Evolutionary conservation across 2,797 vertebrate species (phyloP), one percentile per base, ranked within the genome.

Genomic region (Hylomyscus alleni): DNA sequence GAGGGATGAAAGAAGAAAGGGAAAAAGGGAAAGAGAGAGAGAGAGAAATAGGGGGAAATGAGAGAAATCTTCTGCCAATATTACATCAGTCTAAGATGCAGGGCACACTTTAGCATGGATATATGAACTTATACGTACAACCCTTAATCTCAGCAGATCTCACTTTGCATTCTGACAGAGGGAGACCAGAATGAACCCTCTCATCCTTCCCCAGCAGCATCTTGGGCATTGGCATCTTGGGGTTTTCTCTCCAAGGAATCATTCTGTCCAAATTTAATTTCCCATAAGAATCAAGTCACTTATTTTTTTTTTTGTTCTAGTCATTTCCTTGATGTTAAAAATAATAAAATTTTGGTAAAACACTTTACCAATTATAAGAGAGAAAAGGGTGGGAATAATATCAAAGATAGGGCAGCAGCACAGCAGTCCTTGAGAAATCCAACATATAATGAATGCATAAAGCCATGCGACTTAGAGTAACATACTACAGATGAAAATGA

Each of bases 241-340:
- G 34, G 44, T 87, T 24, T 26, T 86, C 85, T 73, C 85, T 40
- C 85, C n/a, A 87, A 87, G 85, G 85, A 73, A 73, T 87, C 34
- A 56, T 56, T 72, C 34, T 87, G 67, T 87, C 50, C 67, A 87
- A 72, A 56, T 87, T 73, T 72, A 8, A 26, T 54, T 87, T 73
- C 85, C 50, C 85, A 56, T 40, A 29, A 12, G 67, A 40, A 87
- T 40, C 69, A 56, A 56, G 37, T 73, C 72, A 87, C 37, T 73
- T 26, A n/a, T 52, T 87, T 87, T 50, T 13, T 26, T 73, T 73
- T 69, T 87, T 87, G 47, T 73, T 31, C n/a, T 73, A 72, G n/a
- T 73, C 50, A 29, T 73, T 73, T 37, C 22, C 56, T 17, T 73
- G 13, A 56, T 40, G 31, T 40, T 87, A 40, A 72, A 86, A 87